Conservation (phyloP, 2,113 vertebrate species). For the Connochaetes taurinus region DNA sequence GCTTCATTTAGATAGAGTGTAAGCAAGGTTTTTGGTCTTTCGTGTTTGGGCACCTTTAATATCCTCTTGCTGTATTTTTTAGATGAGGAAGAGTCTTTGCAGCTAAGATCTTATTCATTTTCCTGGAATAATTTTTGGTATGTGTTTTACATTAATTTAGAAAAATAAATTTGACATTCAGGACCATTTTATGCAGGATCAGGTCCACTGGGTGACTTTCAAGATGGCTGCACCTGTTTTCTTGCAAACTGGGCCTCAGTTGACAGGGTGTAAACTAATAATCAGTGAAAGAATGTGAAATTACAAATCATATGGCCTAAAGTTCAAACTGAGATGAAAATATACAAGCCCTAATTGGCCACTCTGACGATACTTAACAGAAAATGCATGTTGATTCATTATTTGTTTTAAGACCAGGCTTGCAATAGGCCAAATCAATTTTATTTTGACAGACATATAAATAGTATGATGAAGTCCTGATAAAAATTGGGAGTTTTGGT, state of each 20-base stretch:
- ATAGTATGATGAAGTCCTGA: background rate
- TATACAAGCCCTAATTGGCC: background rate
- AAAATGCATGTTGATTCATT: background rate
- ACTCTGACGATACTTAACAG: background rate
- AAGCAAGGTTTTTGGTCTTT: background rate
- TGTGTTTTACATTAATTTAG: background rate
- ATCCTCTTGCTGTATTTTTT: background rate
- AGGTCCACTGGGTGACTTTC: background rate
- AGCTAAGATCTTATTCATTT: background rate
- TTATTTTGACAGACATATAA: background rate
- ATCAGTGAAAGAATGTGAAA: background rate
- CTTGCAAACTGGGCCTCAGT: background rate
- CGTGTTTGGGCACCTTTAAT: background rate
- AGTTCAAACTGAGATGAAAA: background rate
- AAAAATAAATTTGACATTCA: background rate
- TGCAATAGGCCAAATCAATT: background rate
- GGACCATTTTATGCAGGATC: background rate
- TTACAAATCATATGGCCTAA: background rate
- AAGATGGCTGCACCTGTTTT: background rate
- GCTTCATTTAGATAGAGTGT: background rate
- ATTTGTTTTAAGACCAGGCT: background rate
- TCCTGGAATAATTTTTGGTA: background rate
- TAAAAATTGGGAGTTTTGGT: background rate
- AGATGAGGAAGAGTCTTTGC: background rate
- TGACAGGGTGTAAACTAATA: background rate